These are phyloP conservation scores for Drosophila barbarae DNA, from an alignment of 2,888 invertebrate genomes.

Conservation along the genomic window DNA sequence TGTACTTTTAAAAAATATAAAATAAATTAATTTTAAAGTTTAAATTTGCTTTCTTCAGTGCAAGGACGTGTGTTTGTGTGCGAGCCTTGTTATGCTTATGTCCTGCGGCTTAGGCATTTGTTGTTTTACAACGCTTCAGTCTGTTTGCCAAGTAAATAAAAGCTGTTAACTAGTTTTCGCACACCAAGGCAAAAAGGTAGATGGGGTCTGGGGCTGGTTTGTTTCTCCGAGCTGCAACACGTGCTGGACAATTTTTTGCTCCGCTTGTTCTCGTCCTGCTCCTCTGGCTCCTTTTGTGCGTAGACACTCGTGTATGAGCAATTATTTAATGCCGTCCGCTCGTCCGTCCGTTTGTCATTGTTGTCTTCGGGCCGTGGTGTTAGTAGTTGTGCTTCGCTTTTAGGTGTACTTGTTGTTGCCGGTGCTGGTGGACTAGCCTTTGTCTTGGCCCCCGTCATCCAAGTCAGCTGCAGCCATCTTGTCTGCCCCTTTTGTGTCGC, in stretches of 20 bases:
- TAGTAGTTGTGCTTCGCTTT: not conserved
- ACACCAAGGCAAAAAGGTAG: slow-evolving; percentile 27
- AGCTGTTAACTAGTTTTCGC: slow-evolving; percentile 65
- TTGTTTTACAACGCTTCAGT: slow-evolving; percentile 50
- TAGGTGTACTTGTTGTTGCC: slow-evolving; percentile 6
- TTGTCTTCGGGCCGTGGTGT: slow-evolving; percentile 16
- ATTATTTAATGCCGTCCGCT: slow-evolving; percentile 55
- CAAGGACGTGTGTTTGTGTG: slow-evolving; percentile 19
- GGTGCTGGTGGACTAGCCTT: slow-evolving; percentile 9
- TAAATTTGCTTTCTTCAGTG: slow-evolving; percentile 2
- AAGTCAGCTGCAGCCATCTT: slow-evolving; percentile 42
- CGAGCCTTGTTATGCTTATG: slow-evolving; percentile 42
- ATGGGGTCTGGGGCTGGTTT: not conserved
- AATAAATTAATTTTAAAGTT: not conserved
- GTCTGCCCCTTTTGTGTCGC: slow-evolving; percentile 55
- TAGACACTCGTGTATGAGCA: slow-evolving; percentile 47
- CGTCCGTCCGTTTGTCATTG: slow-evolving; percentile 13
- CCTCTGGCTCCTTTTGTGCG: slow-evolving; percentile 34
- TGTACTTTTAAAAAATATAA: not conserved
- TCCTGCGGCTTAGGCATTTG: slow-evolving; percentile 54
- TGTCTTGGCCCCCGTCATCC: slow-evolving; percentile 27
- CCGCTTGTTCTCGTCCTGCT: slow-evolving; percentile 12
- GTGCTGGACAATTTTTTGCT: slow-evolving; percentile 43
- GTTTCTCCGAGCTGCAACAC: slow-evolving; percentile 9
- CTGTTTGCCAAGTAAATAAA: slow-evolving; percentile 66